Base-by-base conservation (phyloP, 2,888 invertebrate genomes). In the Netelia virgata region DNA sequence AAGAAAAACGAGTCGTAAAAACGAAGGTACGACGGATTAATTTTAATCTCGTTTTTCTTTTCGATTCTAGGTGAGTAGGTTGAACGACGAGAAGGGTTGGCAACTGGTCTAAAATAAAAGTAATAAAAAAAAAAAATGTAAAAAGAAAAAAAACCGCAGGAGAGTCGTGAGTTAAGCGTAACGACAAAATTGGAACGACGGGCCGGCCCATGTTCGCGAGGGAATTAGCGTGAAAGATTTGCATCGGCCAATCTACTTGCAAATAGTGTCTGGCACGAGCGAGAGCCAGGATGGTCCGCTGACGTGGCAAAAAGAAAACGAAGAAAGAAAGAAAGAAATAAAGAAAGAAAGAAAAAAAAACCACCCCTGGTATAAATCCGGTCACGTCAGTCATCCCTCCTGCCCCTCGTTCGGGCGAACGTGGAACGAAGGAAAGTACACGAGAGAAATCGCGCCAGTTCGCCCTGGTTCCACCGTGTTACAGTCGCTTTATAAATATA, bases 231-330 rank as follows among this genome's bases (percentile, higher is more conserved):
- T 57, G 74, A 76, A 82, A 85, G 85, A 88, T 89, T 89, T 88
- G 87, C 87, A 89, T 89, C 87, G 85, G 77, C 79, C 87, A 86
- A 89, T 89, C 86, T 88, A 89, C 86, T 89, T 87, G 88, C 89
- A 88, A 89, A 89, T 89, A 86, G 82, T 84, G 81, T 80, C 79
- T 20, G 69, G 61, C 66, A 43, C 47, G 43, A 47, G 59, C 6
- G 53, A 11, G 14, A 14, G 55, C 20, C 18, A n/a, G 59, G 36
- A 20, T 20, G n/a, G 50, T 16, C 11, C 6, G 69, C 20, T 70
- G 61, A 78, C 77, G 69, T 36, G 50, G 69, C 61, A 76, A 76
- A 23, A 53, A 55, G 55, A 59, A 6, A 57, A 70, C 61, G 41
- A n/a, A n/a, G n/a, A 28, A 28, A 28, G 28, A 28, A 3, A 3